Conservation (phyloP, 2,797 vertebrate species). For the Phaenicophaeus curvirostris region DNA sequence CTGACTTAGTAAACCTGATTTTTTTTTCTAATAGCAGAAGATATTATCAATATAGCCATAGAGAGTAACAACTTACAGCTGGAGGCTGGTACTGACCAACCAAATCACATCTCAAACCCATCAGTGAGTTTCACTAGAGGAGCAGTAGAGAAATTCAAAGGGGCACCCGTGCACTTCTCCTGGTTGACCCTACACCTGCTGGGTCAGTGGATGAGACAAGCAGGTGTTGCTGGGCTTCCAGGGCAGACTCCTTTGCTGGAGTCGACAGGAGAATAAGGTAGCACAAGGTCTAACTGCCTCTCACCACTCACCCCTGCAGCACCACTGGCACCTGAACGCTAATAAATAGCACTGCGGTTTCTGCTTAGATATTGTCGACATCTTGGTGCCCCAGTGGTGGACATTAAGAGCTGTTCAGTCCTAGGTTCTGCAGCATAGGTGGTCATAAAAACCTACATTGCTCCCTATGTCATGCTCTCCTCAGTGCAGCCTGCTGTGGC, state of each 20-base stretch:
- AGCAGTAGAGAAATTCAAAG: background rate
- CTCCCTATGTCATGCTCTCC: rapidly evolving
- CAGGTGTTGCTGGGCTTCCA: background rate
- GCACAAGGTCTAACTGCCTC: background rate
- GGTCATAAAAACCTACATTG: background rate
- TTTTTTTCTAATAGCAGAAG: background rate
- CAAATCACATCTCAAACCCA: background rate
- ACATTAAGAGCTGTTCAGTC: background rate
- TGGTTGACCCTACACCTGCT: background rate
- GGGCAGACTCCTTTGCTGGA: background rate
- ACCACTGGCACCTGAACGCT: rapidly evolving
- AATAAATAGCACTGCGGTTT: background rate
- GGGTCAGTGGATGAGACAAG: background rate
- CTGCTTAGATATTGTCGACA: background rate
- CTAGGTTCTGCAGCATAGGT: background rate
- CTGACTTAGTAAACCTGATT: background rate
- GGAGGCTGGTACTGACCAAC: background rate
- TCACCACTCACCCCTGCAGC: background rate
- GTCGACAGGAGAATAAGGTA: background rate
- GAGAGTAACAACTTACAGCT: background rate
- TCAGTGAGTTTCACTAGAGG: background rate
- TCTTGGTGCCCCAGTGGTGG: background rate
- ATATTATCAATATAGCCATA: background rate
- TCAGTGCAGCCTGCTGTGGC: rapidly evolving
- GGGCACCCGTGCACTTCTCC: rapidly evolving